Evolutionary conservation across 2,888 invertebrate genomes (phyloP).

Genomic region (Macrophya alboannulata): DNA sequence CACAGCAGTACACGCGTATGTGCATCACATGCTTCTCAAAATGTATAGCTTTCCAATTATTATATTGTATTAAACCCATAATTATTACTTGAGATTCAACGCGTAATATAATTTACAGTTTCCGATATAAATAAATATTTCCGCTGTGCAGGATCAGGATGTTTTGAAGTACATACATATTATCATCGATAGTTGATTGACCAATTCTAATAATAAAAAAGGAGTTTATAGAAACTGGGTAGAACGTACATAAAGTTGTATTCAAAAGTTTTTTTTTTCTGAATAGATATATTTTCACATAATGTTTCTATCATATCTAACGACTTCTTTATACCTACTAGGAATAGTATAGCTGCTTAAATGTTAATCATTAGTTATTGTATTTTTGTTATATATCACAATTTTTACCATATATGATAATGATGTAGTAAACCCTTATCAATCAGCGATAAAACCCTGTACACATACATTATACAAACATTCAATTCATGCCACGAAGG

Average conservation of each 20-base stretch:
- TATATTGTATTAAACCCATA: not conserved
- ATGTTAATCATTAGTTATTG: not conserved
- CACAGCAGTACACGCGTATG: not conserved
- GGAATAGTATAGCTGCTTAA: not conserved
- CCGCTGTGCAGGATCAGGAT: not conserved
- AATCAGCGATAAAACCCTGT: constrained; percentile 1
- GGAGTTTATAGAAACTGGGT: not conserved
- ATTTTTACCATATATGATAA: not conserved
- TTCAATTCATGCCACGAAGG: not conserved
- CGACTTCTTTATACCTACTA: not conserved
- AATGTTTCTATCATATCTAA: not conserved
- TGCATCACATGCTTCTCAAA: not conserved
- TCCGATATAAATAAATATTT: not conserved
- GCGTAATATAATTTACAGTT: not conserved
- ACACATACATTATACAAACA: not conserved
- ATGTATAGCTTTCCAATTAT: not conserved
- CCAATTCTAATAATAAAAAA: not conserved
- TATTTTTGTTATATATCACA: not conserved
- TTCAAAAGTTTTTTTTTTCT: not conserved
- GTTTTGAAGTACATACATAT: not conserved
- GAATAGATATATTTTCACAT: not conserved
- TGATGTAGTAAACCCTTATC: not conserved
- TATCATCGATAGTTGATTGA: not conserved
- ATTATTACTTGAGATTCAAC: not conserved
- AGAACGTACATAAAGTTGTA: not conserved